phyloP scores from a whole-genome alignment of 2,888 invertebrate genomes.

The Drosophila parthenogenetica region DNA sequence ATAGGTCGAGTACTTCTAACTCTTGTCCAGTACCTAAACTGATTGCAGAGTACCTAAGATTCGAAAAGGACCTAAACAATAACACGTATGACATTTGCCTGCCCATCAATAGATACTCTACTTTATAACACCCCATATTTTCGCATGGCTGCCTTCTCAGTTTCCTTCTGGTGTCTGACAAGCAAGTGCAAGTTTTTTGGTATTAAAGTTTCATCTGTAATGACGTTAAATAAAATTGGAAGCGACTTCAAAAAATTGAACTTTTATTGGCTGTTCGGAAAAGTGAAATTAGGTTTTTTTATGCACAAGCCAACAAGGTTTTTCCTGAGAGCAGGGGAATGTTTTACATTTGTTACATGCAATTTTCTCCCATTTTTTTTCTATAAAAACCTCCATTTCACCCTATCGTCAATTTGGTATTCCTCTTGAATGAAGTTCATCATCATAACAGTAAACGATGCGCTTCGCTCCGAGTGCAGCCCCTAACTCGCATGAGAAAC shows the following conservation, averaged over 20 bases:
- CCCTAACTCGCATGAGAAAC: constrained; percentile 55
- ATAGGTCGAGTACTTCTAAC: too few relatives aligned
- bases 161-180: constrained; percentile 10
- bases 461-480: constrained; percentile 54
- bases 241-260: constrained; percentile 78
- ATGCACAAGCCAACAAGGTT: neutral
- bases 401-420: neutral
- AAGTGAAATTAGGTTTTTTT: constrained; percentile 69
- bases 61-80: constrained; percentile 18
- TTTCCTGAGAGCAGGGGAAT: constrained; percentile 35
- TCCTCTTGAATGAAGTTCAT: constrained; percentile 45
- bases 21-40: too few relatives aligned
- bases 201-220: constrained; percentile 77
- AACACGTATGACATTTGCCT: constrained; percentile 60
- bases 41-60: constrained; percentile 32
- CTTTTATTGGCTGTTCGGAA: constrained; percentile 68
- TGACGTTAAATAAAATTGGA: constrained; percentile 79
- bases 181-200: constrained; percentile 58
- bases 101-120: constrained; percentile 58
- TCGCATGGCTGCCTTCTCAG: neutral
- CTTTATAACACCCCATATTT: constrained; percentile 5
- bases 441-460: constrained; percentile 71
- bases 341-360: constrained; percentile 63
- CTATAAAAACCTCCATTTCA: neutral
- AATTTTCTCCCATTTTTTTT: constrained; percentile 41